Percentiles rank a stretch among this genome's conserved stretches.
Evolutionary conservation across 2,888 invertebrate genomes (phyloP).

Genomic region (Eumacrocentrus americanus): DNA sequence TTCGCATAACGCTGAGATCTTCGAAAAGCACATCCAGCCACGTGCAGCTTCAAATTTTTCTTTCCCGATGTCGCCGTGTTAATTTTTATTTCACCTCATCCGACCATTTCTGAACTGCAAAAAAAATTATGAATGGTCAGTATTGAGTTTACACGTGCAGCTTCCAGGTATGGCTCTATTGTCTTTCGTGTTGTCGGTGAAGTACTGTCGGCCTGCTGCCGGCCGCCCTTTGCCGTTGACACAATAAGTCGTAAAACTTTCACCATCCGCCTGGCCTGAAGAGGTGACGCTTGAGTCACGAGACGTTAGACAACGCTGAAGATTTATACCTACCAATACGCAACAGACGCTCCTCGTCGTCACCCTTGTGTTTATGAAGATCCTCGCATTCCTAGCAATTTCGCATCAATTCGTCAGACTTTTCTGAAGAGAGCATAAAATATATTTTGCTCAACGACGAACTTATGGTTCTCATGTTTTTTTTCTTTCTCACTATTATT

Average conservation of each 20-base stretch:
- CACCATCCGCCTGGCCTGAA: conserved; percentile 26
- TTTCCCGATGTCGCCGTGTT: conserved; percentile 29
- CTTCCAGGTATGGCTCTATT: not conserved
- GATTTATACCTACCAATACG: conserved; percentile 12
- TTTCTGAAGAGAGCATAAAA: conserved; percentile 28
- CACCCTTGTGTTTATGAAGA: conserved; percentile 12
- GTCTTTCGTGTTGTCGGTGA: not conserved
- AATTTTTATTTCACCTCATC: conserved; percentile 38
- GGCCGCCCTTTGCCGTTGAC: conserved; percentile 19
- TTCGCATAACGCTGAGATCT: no score
- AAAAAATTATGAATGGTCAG: conserved; percentile 40
- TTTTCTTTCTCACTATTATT: conserved; percentile 13
- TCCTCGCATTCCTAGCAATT: conserved; percentile 23
- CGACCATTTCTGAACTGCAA: conserved; percentile 30
- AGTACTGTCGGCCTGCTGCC: not conserved
- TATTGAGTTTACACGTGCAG: not conserved
- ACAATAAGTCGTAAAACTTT: conserved; percentile 44
- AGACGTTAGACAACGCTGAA: not conserved
- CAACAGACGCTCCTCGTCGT: conserved; percentile 4
- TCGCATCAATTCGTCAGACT: conserved; percentile 29
- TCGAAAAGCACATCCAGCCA: no score
- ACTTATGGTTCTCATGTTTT: not conserved
- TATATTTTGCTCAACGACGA: conserved; percentile 34
- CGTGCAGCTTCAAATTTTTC: no score
- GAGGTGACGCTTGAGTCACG: not conserved